Evolutionary conservation across 2,113 vertebrate species (phyloP).

Genomic region (Tor tambroides): DNA sequence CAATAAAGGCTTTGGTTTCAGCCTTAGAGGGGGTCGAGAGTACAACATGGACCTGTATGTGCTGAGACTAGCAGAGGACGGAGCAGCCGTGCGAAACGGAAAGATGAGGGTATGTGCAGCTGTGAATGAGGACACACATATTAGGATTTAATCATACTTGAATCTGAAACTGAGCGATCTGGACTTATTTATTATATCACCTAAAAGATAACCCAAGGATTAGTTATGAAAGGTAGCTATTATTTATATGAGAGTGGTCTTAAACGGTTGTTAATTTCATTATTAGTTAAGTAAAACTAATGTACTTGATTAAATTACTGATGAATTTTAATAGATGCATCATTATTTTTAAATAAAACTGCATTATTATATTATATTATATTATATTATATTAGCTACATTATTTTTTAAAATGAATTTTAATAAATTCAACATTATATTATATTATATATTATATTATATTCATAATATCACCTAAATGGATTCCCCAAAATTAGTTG

Average conservation of each 20-base stretch:
- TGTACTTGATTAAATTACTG: too few relatives aligned
- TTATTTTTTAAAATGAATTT: too few relatives aligned
- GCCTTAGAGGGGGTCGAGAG: conserved; percentile 93
- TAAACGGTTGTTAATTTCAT: background rate
- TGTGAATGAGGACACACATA: background rate
- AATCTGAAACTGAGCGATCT: background rate
- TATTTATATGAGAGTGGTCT: background rate
- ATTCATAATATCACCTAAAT: too few relatives aligned
- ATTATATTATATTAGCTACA: too few relatives aligned
- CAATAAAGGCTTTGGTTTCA: conserved; percentile 98
- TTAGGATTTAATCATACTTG: background rate
- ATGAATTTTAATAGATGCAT: too few relatives aligned
- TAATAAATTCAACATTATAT: too few relatives aligned
- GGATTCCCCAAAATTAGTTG: too few relatives aligned
- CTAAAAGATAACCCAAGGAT: background rate
- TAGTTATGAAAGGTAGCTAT: background rate
- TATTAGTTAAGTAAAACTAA: background rate
- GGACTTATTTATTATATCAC: background rate
- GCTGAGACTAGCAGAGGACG: conserved; percentile 93
- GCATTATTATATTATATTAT: too few relatives aligned
- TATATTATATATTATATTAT: too few relatives aligned
- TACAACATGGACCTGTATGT: conserved; percentile 99
- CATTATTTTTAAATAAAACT: too few relatives aligned
- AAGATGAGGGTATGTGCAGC: conserved; percentile 90
- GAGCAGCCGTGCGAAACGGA: conserved; percentile 93